Base-by-base conservation (phyloP, 2,888 invertebrate genomes). In the Heptascelio sp. region DNA sequence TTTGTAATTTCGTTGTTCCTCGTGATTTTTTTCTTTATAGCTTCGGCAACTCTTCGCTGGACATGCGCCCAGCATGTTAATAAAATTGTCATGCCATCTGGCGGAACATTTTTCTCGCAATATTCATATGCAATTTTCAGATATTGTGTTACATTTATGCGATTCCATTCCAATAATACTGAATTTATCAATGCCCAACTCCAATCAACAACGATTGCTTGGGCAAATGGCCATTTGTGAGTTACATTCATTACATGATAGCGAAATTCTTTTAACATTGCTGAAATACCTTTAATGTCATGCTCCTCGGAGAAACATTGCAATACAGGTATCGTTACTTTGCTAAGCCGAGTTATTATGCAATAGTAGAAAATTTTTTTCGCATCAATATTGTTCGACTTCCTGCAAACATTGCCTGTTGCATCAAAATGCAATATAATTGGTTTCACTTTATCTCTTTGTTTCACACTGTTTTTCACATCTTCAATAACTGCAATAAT, bases 1-100 rank as follows among this genome's bases (percentile, higher is more conserved):
- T n/a, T n/a, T n/a, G n/a, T 86, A 4, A 72, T n/a, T 9, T 34
- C 13, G 64, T 57, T 4, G 46, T 37, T n/a, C 80, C 30, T n/a
- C 67, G 79, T 55, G 51, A 80, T 25, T 15, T 62, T 64, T 0
- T 60, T 73, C 5, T 64, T 34, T 13, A 83, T 71, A 1, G 62
- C 65, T 11, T 26, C 65, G 0, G 84, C 65, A 0, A 86, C 79
- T n/a, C 68, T 72, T 13, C 84, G 80, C 76, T 85, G 84, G 2
- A 85, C 79, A 30, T 86, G 83, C 0, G 59, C 85, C 67, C 62
- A 85, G 30, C 86, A 86, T 17, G 71, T 70, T 76, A 84, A 80
- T 0, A 85, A 4, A 3, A 83, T 9, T 0, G 43, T 80, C 2
- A 83, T 25, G 13, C 59, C 1, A 21, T 37, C 1, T 26, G 1